These are phyloP conservation scores for Drosophila austrosaltans DNA, from an alignment of 2,888 invertebrate species.

Conservation along the genomic window DNA sequence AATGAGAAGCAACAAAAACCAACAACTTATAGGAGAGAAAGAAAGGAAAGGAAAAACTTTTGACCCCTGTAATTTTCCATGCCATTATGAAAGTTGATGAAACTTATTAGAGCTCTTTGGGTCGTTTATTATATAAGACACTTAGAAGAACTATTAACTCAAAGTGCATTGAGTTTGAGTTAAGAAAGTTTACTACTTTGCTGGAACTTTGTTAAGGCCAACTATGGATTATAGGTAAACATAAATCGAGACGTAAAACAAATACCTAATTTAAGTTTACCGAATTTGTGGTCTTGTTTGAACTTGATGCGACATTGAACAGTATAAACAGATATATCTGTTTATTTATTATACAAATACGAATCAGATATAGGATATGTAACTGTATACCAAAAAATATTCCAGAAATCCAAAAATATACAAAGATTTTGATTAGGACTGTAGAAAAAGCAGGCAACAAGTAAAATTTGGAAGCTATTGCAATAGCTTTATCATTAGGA, in stretches of 20 bases:
- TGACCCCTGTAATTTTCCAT: conserved; percentile 52
- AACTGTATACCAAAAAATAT: no score
- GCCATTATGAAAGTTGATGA: conserved; percentile 41
- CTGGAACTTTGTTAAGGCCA: not conserved
- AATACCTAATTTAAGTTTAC: not conserved
- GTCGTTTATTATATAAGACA: not conserved
- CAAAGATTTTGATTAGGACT: no score
- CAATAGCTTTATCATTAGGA: no score
- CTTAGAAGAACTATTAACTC: not conserved
- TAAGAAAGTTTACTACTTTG: not conserved
- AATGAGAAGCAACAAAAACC: not conserved
- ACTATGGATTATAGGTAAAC: not conserved
- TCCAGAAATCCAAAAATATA: no score
- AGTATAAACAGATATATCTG: not conserved
- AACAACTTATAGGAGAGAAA: no score
- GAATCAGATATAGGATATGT: no score
- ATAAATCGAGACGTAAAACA: not conserved
- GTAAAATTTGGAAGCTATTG: no score
- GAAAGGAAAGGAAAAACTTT: conserved; percentile 34
- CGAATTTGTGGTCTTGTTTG: conserved; percentile 2
- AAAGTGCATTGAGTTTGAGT: not conserved
- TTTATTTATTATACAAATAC: not conserved
- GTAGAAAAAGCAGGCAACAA: no score
- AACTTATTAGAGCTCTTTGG: conserved; percentile 35
- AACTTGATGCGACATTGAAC: not conserved